These are phyloP conservation scores for Rutpela maculata DNA, from an alignment of 2,888 invertebrate species.

Conservation along the genomic window DNA sequence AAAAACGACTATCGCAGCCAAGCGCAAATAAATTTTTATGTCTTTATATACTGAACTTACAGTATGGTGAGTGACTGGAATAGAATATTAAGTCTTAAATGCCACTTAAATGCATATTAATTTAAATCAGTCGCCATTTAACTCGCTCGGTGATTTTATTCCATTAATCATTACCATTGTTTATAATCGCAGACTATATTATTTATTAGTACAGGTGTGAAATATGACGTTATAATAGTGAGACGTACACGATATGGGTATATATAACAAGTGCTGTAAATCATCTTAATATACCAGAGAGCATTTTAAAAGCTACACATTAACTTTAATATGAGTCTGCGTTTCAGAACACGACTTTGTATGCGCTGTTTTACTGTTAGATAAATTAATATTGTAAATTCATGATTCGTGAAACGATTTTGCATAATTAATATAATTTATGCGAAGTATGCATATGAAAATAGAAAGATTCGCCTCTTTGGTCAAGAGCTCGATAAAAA, in stretches of 20 bases:
- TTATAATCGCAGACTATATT: conserved; percentile 38
- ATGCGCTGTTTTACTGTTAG: conserved; percentile 27
- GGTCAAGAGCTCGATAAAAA: not conserved
- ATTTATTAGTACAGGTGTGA: conserved; percentile 45
- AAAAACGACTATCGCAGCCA: not conserved
- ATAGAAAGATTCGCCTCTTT: not conserved
- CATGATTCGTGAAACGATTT: conserved; percentile 2
- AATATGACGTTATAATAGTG: conserved; percentile 37
- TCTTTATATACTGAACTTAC: not conserved
- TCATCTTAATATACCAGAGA: conserved; percentile 40
- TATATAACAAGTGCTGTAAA: conserved; percentile 39
- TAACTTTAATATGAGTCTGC: conserved; percentile 37
- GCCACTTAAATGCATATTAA: conserved; percentile 33
- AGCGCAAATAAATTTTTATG: conserved; percentile 4
- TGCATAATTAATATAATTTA: not conserved
- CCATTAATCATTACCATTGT: conserved; percentile 35
- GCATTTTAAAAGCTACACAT: conserved; percentile 36
- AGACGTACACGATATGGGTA: conserved; percentile 34
- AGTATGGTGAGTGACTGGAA: conserved; percentile 9
- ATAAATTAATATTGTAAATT: conserved; percentile 26
- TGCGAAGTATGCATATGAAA: not conserved
- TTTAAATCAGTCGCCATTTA: conserved; percentile 7
- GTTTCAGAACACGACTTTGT: conserved; percentile 19
- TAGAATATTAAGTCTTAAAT: conserved; percentile 27
- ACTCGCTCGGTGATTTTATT: conserved; percentile 8